A percentile compares a stretch with the other conserved stretches of the same genome.
These are phyloP conservation scores for Ochropleura leucogaster DNA, from an alignment of 2,888 invertebrate species.

Conservation along the genomic window DNA sequence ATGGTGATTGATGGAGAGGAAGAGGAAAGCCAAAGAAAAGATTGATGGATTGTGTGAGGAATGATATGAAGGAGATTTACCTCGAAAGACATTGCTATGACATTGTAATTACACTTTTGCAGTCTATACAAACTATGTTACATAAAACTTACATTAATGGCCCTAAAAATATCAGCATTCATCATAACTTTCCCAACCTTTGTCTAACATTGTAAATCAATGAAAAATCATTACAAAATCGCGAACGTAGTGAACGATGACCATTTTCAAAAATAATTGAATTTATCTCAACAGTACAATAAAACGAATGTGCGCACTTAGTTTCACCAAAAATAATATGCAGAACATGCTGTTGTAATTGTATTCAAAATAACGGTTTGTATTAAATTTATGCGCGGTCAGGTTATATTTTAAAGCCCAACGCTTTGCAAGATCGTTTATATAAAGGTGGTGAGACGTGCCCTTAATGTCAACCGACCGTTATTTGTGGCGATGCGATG, in stretches of 20 bases:
- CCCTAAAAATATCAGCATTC: background rate
- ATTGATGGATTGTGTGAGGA: too few relatives aligned
- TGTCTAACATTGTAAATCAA: background rate
- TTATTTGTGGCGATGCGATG: slow-evolving; percentile 40
- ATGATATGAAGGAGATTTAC: too few relatives aligned
- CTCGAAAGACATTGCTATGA: background rate
- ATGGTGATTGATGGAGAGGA: too few relatives aligned
- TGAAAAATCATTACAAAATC: too few relatives aligned
- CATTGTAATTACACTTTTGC: background rate
- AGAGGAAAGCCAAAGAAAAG: too few relatives aligned
- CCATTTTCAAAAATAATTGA: background rate
- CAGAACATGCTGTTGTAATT: slow-evolving; percentile 25
- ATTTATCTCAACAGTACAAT: background rate
- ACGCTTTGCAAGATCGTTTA: slow-evolving; percentile 33
- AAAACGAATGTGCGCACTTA: slow-evolving; percentile 20
- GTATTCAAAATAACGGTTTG: slow-evolving; percentile 30
- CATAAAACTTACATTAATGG: background rate
- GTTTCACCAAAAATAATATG: slow-evolving; percentile 19
- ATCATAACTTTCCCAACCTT: background rate
- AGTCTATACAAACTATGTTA: too few relatives aligned
- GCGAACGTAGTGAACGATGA: too few relatives aligned
- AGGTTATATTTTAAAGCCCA: slow-evolving; percentile 38
- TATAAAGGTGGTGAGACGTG: slow-evolving; percentile 32
- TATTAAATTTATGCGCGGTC: slow-evolving; percentile 41
- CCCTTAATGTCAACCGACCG: slow-evolving; percentile 23